Conservation (phyloP, 2,888 invertebrate species). For the Chrysopilus asiliformis region DNA sequence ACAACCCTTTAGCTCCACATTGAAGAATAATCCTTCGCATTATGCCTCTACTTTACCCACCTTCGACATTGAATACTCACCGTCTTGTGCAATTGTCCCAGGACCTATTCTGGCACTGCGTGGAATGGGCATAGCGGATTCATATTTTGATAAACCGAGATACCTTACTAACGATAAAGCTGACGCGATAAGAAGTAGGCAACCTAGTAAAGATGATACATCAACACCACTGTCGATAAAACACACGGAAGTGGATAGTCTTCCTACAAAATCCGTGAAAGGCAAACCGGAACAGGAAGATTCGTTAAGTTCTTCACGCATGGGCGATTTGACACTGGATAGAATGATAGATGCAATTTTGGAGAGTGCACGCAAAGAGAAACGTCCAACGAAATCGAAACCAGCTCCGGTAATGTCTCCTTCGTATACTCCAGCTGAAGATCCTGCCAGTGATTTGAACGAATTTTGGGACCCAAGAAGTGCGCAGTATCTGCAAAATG, state of each 20-base stretch:
- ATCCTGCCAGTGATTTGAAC: constrained; percentile 34
- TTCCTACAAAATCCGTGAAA: no score
- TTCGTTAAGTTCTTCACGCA: constrained; percentile 27
- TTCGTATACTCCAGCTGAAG: constrained; percentile 33
- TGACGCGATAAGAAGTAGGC: constrained; percentile 7
- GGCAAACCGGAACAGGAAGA: constrained; percentile 10
- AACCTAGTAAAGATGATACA: constrained; percentile 5
- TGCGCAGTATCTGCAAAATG: constrained; percentile 16
- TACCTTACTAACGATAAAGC: constrained; percentile 23
- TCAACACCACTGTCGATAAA: not conserved
- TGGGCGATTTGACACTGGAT: constrained; percentile 34
- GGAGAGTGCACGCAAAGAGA: constrained; percentile 31
- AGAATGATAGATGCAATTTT: constrained; percentile 36
- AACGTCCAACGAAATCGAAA: constrained; percentile 18
- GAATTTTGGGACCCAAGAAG: constrained; percentile 29
- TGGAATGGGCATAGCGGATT: constrained; percentile 31
- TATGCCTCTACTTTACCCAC: constrained; percentile 18
- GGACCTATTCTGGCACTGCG: constrained; percentile 31
- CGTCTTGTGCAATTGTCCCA: constrained; percentile 27
- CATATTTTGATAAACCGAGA: constrained; percentile 34
- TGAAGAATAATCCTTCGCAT: constrained; percentile 10
- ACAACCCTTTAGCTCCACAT: constrained; percentile 10
- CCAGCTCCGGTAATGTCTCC: constrained; percentile 23
- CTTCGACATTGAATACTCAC: constrained; percentile 33
- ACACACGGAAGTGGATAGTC: no score